Conservation (phyloP, 2,888 invertebrate genomes). For the Ferrisia virgata region DNA sequence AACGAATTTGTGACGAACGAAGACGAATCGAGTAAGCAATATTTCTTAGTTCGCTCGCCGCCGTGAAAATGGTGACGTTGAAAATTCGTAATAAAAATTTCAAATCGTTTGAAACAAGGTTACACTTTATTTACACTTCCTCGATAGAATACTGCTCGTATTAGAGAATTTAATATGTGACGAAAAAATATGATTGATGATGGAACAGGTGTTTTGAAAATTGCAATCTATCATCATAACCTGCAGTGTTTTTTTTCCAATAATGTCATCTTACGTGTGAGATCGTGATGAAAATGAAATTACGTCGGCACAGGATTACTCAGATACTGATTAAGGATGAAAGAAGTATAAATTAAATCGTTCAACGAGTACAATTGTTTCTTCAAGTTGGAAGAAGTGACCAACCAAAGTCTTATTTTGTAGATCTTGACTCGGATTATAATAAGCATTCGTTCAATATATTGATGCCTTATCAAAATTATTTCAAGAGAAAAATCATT, state of each 20-base stretch:
- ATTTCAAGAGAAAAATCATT: too few species aligned
- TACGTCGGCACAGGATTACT: neutral
- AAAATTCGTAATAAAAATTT: neutral
- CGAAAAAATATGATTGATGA: slow-evolving; percentile 42
- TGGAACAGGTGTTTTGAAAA: slow-evolving; percentile 38
- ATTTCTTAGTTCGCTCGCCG: neutral
- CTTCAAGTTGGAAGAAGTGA: too few species aligned
- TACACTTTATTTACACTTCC: neutral
- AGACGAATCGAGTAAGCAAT: neutral
- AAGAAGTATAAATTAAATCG: too few species aligned
- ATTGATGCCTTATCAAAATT: too few species aligned
- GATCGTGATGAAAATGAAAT: neutral
- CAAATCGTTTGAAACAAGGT: neutral
- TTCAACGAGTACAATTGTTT: too few species aligned
- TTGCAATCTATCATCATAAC: slow-evolving; percentile 12
- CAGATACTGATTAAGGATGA: too few species aligned
- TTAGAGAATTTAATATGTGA: slow-evolving; percentile 26
- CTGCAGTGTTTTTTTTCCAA: neutral
- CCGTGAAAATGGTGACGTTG: neutral
- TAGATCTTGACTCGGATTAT: too few species aligned
- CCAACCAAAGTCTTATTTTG: too few species aligned
- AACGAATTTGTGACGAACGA: neutral
- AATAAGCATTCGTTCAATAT: too few species aligned
- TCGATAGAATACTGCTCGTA: neutral
- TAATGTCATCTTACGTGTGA: neutral